A percentile compares a stretch with the other conserved stretches of the same genome.
Conservation (phyloP, 1,140 invertebrate species). For the Drosophila jambulina region DNA sequence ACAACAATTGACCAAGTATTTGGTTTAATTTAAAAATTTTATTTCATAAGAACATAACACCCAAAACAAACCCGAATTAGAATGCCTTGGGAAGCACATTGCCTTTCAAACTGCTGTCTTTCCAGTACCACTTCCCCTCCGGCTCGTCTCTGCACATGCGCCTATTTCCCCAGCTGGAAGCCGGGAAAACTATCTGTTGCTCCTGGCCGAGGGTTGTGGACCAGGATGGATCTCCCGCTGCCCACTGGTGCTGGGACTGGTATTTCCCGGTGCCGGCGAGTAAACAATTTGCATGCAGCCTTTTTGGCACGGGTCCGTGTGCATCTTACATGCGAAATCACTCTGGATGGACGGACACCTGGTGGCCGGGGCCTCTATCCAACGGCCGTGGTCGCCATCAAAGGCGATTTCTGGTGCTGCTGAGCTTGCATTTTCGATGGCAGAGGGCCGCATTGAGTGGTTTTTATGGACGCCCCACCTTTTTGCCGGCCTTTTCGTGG, state of each 20-base stretch:
- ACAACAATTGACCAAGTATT: not conserved
- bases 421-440: slow-evolving; percentile 39
- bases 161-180: slow-evolving; percentile 48
- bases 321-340: slow-evolving; percentile 63
- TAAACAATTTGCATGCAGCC: slow-evolving; percentile 60
- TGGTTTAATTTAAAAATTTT: not conserved
- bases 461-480: slow-evolving; percentile 17
- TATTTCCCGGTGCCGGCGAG: slow-evolving; percentile 10
- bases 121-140: slow-evolving; percentile 31
- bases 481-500: slow-evolving; percentile 10
- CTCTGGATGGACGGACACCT: slow-evolving; percentile 39
- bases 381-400: slow-evolving; percentile 42
- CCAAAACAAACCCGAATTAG: not conserved
- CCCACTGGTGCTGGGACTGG: slow-evolving; percentile 1
- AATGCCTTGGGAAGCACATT: too few species aligned
- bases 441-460: slow-evolving; percentile 17
- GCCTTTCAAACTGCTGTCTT: not conserved
- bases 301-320: slow-evolving; percentile 52
- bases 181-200: slow-evolving; percentile 75
- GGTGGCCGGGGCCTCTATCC: slow-evolving; percentile 9
- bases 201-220: slow-evolving; percentile 29
- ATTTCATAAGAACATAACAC: too few species aligned
- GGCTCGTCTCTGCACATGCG: slow-evolving; percentile 42
- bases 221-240: not conserved
- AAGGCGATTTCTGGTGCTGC: slow-evolving; percentile 47